A percentile compares a stretch with the other conserved stretches of the same genome.
Conservation (phyloP, 53 echinoderm and acorn worm genomes). For the Holothuria leucospilota region DNA sequence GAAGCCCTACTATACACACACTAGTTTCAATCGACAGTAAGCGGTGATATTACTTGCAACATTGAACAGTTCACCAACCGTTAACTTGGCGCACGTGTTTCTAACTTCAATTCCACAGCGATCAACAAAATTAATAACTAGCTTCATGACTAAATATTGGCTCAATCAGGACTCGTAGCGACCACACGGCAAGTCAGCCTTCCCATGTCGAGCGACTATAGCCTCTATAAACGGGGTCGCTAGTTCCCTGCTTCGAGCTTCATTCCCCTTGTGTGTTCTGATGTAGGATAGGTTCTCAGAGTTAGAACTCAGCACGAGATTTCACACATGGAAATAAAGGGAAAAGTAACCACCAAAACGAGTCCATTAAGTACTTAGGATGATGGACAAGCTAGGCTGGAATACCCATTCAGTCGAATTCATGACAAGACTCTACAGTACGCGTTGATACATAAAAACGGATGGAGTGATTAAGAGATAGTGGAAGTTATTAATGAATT, state of each 20-base stretch:
- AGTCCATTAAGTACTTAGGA: slow-evolving; percentile 16
- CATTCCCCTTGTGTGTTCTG: slow-evolving; percentile 23
- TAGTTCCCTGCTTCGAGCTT: background rate
- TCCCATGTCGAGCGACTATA: slow-evolving; percentile 19
- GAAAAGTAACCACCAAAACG: background rate
- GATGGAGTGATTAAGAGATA: slow-evolving; percentile 19
- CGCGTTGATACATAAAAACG: background rate
- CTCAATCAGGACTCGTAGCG: slow-evolving; percentile 18
- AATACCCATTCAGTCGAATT: slow-evolving; percentile 1
- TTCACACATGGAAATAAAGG: background rate
- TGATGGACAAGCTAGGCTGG: slow-evolving; percentile 3
- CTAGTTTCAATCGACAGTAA: no score
- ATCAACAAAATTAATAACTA: slow-evolving; percentile 34
- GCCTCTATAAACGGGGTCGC: slow-evolving; percentile 20
- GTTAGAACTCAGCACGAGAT: background rate
- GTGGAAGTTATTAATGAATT: slow-evolving; percentile 38
- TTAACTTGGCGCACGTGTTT: slow-evolving; percentile 39
- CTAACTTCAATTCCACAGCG: slow-evolving; percentile 28
- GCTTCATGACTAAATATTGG: slow-evolving; percentile 37
- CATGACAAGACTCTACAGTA: background rate
- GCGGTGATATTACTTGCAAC: no score
- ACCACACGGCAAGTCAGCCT: slow-evolving; percentile 18
- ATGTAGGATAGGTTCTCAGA: background rate
- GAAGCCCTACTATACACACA: no score
- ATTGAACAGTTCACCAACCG: slow-evolving; percentile 3